phyloP scores from a whole-genome alignment of 1,140 invertebrate genomes.

The Probaryconus sp. region DNA sequence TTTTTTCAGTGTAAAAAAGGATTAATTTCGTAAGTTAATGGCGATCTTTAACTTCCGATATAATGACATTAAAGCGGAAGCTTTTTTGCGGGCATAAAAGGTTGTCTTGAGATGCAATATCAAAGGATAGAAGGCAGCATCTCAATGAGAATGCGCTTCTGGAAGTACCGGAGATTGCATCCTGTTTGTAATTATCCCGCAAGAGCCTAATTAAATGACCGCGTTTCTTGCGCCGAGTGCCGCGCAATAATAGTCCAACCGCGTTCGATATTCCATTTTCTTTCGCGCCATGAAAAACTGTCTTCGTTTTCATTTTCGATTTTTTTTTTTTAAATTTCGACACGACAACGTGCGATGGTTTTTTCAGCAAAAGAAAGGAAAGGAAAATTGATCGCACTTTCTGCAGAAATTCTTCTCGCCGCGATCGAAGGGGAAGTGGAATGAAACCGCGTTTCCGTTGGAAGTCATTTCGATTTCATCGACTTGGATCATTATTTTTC shows the following conservation, averaged over 20 bases:
- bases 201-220: conserved; percentile 55
- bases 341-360: too few species aligned
- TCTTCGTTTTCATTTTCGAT: too few species aligned
- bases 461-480: conserved; percentile 45
- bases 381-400: background rate
- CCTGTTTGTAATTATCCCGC: conserved; percentile 59
- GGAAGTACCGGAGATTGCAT: conserved; percentile 58
- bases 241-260: background rate
- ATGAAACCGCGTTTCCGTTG: conserved; percentile 30
- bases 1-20: too few species aligned
- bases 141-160: conserved; percentile 47
- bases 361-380: background rate
- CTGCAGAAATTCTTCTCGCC: too few species aligned
- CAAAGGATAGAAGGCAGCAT: conserved; percentile 43
- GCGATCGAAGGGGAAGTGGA: too few species aligned
- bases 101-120: conserved; percentile 52
- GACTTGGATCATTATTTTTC: conserved; percentile 46
- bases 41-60: background rate
- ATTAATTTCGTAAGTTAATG: background rate
- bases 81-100: conserved; percentile 46
- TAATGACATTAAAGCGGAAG: conserved; percentile 48
- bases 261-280: conserved; percentile 33
- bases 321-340: too few species aligned
- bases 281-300: conserved; percentile 22
- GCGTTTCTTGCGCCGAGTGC: conserved; percentile 44